These are phyloP conservation scores for Platerodrilus igneus DNA, from an alignment of 2,888 invertebrate species.

Conservation along the genomic window DNA sequence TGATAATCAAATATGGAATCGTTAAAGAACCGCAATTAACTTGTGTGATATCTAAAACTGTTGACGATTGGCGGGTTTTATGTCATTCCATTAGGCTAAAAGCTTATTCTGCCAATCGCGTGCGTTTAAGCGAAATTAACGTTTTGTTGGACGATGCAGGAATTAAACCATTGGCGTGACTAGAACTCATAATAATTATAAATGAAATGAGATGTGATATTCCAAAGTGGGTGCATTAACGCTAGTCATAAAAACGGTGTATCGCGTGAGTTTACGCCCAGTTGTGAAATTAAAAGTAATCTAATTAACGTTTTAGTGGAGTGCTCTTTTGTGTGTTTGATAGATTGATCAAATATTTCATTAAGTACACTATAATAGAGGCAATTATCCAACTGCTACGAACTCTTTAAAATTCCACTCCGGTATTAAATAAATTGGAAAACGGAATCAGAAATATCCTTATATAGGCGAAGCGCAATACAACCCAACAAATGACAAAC, in stretches of 20 bases:
- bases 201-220: slow-evolving; percentile 30
- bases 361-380: slow-evolving; percentile 6
- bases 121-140: slow-evolving; percentile 40
- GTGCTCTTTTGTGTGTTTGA: slow-evolving; percentile 24
- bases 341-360: slow-evolving; percentile 19
- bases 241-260: slow-evolving; percentile 21
- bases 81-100: slow-evolving; percentile 45
- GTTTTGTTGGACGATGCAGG: slow-evolving; percentile 44
- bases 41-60: slow-evolving; percentile 40
- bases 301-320: slow-evolving; percentile 30
- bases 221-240: slow-evolving; percentile 28
- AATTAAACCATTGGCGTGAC: slow-evolving; percentile 38
- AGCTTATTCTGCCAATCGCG: slow-evolving; percentile 43
- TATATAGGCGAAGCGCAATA: slow-evolving; percentile 29
- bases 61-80: slow-evolving; percentile 42
- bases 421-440: slow-evolving; percentile 15
- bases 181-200: slow-evolving; percentile 24
- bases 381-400: slow-evolving; percentile 1
- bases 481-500: slow-evolving; percentile 46
- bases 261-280: slow-evolving; percentile 25
- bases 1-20: slow-evolving; percentile 8
- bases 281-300: slow-evolving; percentile 27
- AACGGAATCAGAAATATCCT: slow-evolving; percentile 23
- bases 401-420: slow-evolving; percentile 20
- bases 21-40: slow-evolving; percentile 19